Evolutionary conservation across 1,140 invertebrate species (phyloP), one percentile per base, ranked within the genome.

Genomic region (Samia ricini): DNA sequence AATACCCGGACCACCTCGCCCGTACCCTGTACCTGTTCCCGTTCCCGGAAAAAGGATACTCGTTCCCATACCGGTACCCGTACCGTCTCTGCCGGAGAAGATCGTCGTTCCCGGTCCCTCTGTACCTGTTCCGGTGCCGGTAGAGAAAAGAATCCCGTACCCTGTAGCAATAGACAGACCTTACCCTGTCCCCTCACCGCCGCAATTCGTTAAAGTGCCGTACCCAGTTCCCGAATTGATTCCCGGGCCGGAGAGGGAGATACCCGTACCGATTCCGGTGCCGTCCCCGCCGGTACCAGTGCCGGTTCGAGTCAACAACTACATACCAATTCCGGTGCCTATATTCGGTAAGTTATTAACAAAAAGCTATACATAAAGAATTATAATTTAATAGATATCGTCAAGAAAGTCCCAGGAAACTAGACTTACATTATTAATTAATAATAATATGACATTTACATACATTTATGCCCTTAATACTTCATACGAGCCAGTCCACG

Each of bases 1-100:
- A 0, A 70, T 88, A 33, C 85, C 83, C 3, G 84, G 84, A 50
- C 84, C 84, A 6, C 68, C 74, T 12, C 76, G 80, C 42, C 77
- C 81, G 8, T 79, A 78, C 60, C 82, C 85, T 7, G 79, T 85
- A 33, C 81, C 81, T 2, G 71, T 84, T 1, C 80, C 81, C 2
- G 73, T 85, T n/a, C 82, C 85, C 10, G 74, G 77, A 4, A 79
- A 75, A 63, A 68, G 59, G n/a, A 54, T 88, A n/a, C 18, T 76
- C 1, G 72, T 88, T 15, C 82, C 69, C 4, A 76, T 85, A n/a
- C 82, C 81, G 1, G 76, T 85, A 0, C 83, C 83, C 0, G 81
- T 88, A 19, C 82, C 80, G 7, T 80, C 79, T 5, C 79, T 80
- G 20, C 77, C 81, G 24, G 64, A 82, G 59, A 83, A 79, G 61